A percentile compares a stretch with the other conserved stretches of the same genome.
Evolutionary conservation across 2,888 invertebrate species (phyloP).

Genomic region (Habrosyne pyritoides): DNA sequence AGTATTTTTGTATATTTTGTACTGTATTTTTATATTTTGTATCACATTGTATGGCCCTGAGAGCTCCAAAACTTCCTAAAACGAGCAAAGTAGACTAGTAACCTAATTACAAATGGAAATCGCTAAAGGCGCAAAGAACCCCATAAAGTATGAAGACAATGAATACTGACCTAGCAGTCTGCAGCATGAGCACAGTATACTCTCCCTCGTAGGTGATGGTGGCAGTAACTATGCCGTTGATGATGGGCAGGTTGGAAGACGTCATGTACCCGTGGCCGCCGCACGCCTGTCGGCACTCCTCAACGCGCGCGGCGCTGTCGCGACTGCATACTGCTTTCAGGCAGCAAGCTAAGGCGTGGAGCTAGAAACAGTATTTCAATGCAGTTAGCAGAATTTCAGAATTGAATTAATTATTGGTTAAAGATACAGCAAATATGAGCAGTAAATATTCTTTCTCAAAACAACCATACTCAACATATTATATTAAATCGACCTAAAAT

Average conservation of each 20-base stretch:
- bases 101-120: too few species aligned
- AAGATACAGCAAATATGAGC: too few species aligned
- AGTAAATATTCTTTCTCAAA: too few species aligned
- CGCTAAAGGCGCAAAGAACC: too few species aligned
- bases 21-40: too few species aligned
- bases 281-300: slow-evolving; percentile 92
- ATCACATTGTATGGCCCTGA: too few species aligned
- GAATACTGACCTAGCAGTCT: slow-evolving; percentile 87
- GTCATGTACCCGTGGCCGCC: slow-evolving; percentile 97
- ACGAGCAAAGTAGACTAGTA: too few species aligned
- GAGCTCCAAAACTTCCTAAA: too few species aligned
- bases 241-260: slow-evolving; percentile 91
- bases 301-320: slow-evolving; percentile 88
- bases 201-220: slow-evolving; percentile 97
- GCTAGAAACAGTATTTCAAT: slow-evolving; percentile 71
- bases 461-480: too few species aligned
- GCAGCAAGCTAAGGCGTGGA: slow-evolving; percentile 95
- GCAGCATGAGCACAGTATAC: slow-evolving; percentile 94
- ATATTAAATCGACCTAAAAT: too few species aligned
- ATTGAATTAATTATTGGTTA: too few species aligned
- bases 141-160: slow-evolving; percentile 34
- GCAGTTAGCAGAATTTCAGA: not conserved
- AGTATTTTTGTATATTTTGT: too few species aligned
- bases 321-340: slow-evolving; percentile 93
- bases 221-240: slow-evolving; percentile 91